A percentile compares a stretch with the other conserved stretches of the same genome.
Evolutionary conservation across 2,888 invertebrate species (phyloP).

Genomic region (Ophion obscuratus): DNA sequence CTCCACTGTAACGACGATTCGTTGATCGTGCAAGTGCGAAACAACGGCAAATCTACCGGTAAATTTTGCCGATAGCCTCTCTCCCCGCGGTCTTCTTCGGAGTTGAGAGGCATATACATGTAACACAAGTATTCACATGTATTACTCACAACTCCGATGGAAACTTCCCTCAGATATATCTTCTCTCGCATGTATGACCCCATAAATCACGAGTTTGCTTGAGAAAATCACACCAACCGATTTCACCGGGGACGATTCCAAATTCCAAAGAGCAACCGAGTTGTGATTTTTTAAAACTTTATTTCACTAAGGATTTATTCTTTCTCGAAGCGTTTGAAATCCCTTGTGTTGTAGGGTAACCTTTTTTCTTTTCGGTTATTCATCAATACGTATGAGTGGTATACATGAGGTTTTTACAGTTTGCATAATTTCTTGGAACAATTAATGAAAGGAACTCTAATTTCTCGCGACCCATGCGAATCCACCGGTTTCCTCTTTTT

Average conservation of each 20-base stretch:
- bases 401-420: no score
- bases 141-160: slow-evolving; percentile 53
- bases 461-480: no score
- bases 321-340: background rate
- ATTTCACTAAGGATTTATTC: slow-evolving; percentile 13
- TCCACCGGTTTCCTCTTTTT: no score
- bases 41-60: slow-evolving; percentile 57
- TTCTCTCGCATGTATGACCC: slow-evolving; percentile 38
- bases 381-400: no score
- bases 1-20: slow-evolving; percentile 41
- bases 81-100: background rate
- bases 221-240: slow-evolving; percentile 37
- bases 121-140: background rate
- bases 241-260: slow-evolving; percentile 34
- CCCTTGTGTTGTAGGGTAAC: no score
- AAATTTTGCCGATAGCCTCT: slow-evolving; percentile 35
- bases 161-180: slow-evolving; percentile 58
- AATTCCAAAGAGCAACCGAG: slow-evolving; percentile 26
- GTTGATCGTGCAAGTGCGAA: slow-evolving; percentile 63
- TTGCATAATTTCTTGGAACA: no score
- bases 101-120: slow-evolving; percentile 4
- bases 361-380: background rate
- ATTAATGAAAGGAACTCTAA: no score
- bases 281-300: background rate
- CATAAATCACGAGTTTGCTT: slow-evolving; percentile 50